A percentile compares a stretch with the other conserved stretches of the same genome.
Conservation (phyloP, 2,888 invertebrate species). For the Eilema griseolum region DNA sequence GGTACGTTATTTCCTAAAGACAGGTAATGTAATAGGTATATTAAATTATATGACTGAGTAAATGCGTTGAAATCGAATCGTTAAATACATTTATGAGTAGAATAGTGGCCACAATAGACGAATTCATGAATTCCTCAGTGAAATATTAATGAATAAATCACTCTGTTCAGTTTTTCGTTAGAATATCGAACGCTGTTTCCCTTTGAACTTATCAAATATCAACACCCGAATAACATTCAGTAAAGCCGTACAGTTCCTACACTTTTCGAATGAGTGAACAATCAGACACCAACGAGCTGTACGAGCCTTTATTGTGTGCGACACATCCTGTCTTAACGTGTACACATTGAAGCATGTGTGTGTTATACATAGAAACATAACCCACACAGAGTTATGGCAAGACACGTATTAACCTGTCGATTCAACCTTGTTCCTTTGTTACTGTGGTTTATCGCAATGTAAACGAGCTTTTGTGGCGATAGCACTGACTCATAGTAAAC, state of each 20-base stretch:
- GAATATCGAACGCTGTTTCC: conserved; percentile 26
- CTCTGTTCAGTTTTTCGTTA: not conserved
- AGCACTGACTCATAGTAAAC: conserved; percentile 66
- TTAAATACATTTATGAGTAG: not conserved
- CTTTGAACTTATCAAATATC: conserved; percentile 39
- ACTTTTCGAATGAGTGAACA: conserved; percentile 54
- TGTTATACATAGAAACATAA: conserved; percentile 32
- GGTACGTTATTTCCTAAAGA: not conserved
- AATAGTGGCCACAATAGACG: not conserved
- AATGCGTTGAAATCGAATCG: not conserved
- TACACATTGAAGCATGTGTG: conserved; percentile 41
- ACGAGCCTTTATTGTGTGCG: conserved; percentile 47
- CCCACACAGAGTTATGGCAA: conserved; percentile 56
- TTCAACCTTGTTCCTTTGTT: conserved; percentile 77
- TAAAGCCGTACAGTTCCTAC: conserved; percentile 38
- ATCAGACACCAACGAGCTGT: conserved; percentile 45
- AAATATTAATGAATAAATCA: not conserved
- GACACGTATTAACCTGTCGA: conserved; percentile 82
- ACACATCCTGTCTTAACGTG: conserved; percentile 60
- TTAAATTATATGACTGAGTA: not conserved
- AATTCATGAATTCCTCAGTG: not conserved
- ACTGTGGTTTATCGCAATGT: conserved; percentile 71
- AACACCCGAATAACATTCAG: conserved; percentile 28
- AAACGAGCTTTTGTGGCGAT: conserved; percentile 72
- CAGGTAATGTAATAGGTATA: not conserved